Evolutionary conservation across 2,797 vertebrate genomes (phyloP).

Genomic region (Macroramphosus scolopax): DNA sequence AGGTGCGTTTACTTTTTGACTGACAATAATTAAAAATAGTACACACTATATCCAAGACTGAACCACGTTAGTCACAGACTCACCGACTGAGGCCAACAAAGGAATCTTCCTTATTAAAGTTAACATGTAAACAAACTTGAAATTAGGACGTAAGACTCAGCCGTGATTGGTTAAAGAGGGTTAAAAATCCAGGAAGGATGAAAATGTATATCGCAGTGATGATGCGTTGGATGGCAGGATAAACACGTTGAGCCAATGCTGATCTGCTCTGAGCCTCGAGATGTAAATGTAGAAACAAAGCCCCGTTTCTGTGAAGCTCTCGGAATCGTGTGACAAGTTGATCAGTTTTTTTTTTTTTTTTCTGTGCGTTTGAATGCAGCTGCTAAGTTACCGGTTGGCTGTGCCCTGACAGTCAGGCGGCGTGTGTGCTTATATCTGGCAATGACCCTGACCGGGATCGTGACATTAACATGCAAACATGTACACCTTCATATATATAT

Average conservation of each 20-base stretch:
- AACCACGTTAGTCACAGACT: slow-evolving; percentile 1
- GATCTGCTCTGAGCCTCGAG: slow-evolving; percentile 45
- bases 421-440: slow-evolving; percentile 16
- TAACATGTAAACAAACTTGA: too few species aligned
- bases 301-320: slow-evolving; percentile 28
- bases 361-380: slow-evolving; percentile 10
- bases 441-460: slow-evolving; percentile 40
- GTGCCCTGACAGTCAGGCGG: slow-evolving; percentile 9
- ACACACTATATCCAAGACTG: not conserved
- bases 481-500: slow-evolving; percentile 16
- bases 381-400: not conserved
- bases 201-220: slow-evolving; percentile 53
- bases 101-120: too few species aligned
- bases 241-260: slow-evolving; percentile 48
- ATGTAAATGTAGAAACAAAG: slow-evolving; percentile 52
- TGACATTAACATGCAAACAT: slow-evolving; percentile 14
- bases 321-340: slow-evolving; percentile 15
- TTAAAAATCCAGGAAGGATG: slow-evolving; percentile 59
- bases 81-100: slow-evolving; percentile 1
- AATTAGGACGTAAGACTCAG: slow-evolving; percentile 44
- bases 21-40: not conserved
- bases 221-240: slow-evolving; percentile 17
- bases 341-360: slow-evolving; percentile 18
- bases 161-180: slow-evolving; percentile 62
- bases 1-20: slow-evolving; percentile 7